Evolutionary conservation across 2,888 invertebrate species (phyloP).

Genomic region (Xestia rhomboidea): DNA sequence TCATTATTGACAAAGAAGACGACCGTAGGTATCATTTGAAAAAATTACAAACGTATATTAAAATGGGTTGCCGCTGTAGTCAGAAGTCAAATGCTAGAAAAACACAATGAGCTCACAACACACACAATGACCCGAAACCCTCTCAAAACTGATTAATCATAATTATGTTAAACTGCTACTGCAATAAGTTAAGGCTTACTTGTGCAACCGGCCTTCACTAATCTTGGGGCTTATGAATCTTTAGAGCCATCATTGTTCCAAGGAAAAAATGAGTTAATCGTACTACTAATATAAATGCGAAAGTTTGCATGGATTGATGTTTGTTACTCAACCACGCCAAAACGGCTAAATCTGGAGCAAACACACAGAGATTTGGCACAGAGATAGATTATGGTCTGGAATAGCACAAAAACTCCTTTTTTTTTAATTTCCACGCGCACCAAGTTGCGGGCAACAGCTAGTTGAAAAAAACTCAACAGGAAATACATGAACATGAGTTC

Average conservation of each 20-base stretch:
- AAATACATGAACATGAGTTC: background rate
- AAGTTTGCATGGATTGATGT: background rate
- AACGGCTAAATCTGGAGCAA: background rate
- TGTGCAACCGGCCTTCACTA: background rate
- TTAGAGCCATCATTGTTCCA: background rate
- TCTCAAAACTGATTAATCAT: background rate
- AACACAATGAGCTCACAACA: background rate
- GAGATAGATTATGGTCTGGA: background rate
- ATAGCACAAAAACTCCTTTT: background rate
- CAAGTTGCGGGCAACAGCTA: background rate
- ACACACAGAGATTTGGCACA: background rate
- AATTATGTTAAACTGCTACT: background rate
- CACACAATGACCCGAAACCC: background rate
- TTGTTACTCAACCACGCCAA: background rate
- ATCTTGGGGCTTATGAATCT: background rate
- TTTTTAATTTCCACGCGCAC: background rate
- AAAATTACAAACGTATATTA: background rate
- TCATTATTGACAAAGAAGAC: background rate
- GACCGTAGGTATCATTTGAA: background rate
- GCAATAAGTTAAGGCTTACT: background rate
- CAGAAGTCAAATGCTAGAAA: background rate
- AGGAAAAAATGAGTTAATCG: background rate
- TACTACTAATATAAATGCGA: background rate
- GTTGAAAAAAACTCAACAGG: background rate
- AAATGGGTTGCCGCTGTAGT: background rate